A percentile compares a stretch with the other conserved stretches of the same genome.
These are phyloP conservation scores for Trichogramma dendrolimi DNA, from an alignment of 2,888 invertebrate genomes.

Conservation along the genomic window DNA sequence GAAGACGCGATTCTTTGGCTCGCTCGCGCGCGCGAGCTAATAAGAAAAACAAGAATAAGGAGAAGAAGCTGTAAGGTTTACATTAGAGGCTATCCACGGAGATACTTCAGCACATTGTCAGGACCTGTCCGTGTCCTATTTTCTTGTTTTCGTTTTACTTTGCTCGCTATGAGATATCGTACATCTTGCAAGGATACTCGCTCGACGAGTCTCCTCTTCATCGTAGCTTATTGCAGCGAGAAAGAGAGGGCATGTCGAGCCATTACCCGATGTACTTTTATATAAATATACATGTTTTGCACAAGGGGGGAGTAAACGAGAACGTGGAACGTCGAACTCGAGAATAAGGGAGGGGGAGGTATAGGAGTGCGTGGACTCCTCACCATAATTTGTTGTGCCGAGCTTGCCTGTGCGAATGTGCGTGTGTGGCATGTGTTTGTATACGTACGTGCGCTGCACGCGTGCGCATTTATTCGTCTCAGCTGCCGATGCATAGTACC, in stretches of 20 bases:
- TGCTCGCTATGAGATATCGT: slow-evolving; percentile 3
- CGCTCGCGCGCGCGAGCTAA: not conserved
- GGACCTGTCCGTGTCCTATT: slow-evolving; percentile 25
- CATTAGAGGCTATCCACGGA: slow-evolving; percentile 10
- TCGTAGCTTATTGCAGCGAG: not conserved
- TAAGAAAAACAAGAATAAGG: not conserved
- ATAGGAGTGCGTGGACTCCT: not conserved
- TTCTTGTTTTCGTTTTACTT: slow-evolving; percentile 23
- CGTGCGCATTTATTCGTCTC: no score
- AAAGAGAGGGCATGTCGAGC: not conserved
- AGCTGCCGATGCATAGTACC: no score
- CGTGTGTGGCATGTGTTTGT: no score
- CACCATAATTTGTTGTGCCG: no score
- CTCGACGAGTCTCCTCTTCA: slow-evolving; percentile 15
- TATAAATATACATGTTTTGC: not conserved
- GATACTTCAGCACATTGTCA: slow-evolving; percentile 22
- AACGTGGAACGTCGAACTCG: slow-evolving; percentile 16
- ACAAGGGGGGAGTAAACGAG: not conserved
- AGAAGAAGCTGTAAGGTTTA: slow-evolving; percentile 3
- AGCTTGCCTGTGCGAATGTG: no score
- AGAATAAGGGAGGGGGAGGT: not conserved
- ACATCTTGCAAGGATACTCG: slow-evolving; percentile 16
- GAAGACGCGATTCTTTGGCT: not conserved
- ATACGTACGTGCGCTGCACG: no score
- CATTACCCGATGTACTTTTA: not conserved